Conservation (phyloP, 2,797 vertebrate genomes). For the Xyrichtys novacula region DNA sequence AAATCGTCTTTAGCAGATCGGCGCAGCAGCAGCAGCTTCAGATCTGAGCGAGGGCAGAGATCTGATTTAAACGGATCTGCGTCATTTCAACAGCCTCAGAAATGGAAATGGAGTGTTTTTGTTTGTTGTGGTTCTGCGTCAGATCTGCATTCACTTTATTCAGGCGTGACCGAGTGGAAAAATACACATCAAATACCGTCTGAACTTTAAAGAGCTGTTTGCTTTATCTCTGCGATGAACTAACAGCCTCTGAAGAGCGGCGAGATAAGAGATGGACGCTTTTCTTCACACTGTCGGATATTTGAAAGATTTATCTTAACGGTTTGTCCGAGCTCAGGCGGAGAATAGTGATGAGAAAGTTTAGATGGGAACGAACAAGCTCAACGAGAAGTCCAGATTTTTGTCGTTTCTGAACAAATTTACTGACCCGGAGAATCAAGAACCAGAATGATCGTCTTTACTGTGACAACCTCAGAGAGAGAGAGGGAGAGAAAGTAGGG, state of each 20-base stretch:
- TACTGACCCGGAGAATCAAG: no score
- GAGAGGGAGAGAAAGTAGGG: no score
- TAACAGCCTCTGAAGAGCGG: constrained; percentile 18
- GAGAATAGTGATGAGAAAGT: not conserved
- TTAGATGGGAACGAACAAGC: no score
- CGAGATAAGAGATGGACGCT: constrained; percentile 31
- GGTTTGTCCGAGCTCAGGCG: constrained; percentile 28
- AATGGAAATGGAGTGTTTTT: constrained; percentile 14
- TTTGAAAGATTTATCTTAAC: constrained; percentile 6
- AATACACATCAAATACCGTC: constrained; percentile 11
- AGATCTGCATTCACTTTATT: constrained; percentile 16
- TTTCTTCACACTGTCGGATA: constrained; percentile 19
- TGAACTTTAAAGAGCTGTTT: constrained; percentile 26
- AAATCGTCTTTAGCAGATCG: no score
- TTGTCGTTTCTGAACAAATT: not conserved
- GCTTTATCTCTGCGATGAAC: constrained; percentile 33
- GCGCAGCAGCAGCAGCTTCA: no score
- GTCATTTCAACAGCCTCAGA: constrained; percentile 6
- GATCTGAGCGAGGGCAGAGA: no score
- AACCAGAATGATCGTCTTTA: no score
- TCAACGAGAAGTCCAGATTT: constrained; percentile 5
- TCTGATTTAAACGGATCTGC: constrained; percentile 15
- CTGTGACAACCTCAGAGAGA: no score
- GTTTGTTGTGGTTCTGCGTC: not conserved
- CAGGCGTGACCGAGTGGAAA: constrained; percentile 16